Evolutionary conservation across 2,888 invertebrate genomes (phyloP), one percentile per base, ranked within the genome.

Genomic region (Parelbella ahira): DNA sequence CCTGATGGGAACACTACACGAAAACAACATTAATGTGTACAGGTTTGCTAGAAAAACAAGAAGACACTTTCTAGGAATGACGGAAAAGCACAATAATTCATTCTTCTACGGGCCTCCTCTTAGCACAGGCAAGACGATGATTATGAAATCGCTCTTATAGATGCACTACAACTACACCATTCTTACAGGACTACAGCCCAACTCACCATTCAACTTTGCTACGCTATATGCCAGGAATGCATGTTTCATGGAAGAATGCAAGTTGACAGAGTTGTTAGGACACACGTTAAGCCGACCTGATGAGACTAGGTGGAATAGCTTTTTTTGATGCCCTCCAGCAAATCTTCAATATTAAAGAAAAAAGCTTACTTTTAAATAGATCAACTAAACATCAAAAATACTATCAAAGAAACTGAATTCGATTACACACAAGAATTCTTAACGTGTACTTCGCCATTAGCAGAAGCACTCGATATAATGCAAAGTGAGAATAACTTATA

Each of bases 171-270:
- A 64, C 8, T 52, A 2, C 10, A 18, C 18, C 0, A 25, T 56
- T 39, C 9, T 64, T 1, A 60, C 63, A 0, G 63, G 58, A 2
- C 21, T 67, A 0, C 45, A 44, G 0, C 45, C 60, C 0, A 44
- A n/a, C 0, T 50, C 51, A 0, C 10, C 44, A 0, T 63, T 66
- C 20, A 65, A 65, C 10, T 59, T 62, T 27, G 15, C 37, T 0
- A 37, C 32, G 0, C 7, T 62, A 4, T 3, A 56, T 12, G 47
- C 57, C 3, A 50, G 47, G 0, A 68, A 64, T 20, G 63, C 62
- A 0, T 54, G 55, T 25, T 36, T 36, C 11, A 36, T 36, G 36
- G 25, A 36, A 15, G 36, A 36, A 25, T 36, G 36, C 18, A 34
- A 34, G 4, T 15, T 34, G 2, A 34, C 34, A 1, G 24, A 34